Conservation (phyloP, 2,113 vertebrate genomes). For the Osmerus eperlanus region DNA sequence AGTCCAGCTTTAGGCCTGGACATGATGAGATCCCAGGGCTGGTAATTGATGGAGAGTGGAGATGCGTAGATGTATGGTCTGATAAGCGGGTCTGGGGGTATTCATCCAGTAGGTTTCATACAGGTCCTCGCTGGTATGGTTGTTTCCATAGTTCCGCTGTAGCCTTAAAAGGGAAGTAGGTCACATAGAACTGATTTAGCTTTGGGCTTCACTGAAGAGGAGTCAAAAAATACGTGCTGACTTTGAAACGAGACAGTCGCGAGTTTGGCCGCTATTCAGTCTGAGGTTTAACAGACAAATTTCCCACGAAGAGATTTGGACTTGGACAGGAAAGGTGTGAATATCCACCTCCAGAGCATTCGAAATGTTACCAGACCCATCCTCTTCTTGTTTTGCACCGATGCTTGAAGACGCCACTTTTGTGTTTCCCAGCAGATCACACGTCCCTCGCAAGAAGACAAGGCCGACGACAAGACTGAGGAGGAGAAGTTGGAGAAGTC, state of each 20-base stretch:
- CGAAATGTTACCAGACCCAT: too few relatives aligned
- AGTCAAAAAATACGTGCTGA: background rate
- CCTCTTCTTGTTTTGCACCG: too few relatives aligned
- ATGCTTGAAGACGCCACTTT: too few relatives aligned
- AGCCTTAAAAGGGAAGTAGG: slow-evolving; percentile 18
- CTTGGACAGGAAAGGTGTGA: too few relatives aligned
- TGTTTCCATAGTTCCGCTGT: background rate
- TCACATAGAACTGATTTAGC: background rate
- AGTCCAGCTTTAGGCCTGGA: too few relatives aligned
- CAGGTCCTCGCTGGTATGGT: background rate
- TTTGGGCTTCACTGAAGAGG: slow-evolving; percentile 7
- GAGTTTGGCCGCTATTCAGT: background rate
- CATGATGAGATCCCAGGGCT: too few relatives aligned
- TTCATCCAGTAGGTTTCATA: background rate
- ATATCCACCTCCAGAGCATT: too few relatives aligned
- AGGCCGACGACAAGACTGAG: slow-evolving; percentile 92
- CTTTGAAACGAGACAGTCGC: background rate
- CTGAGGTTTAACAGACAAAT: background rate
- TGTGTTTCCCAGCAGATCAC: slow-evolving; percentile 85
- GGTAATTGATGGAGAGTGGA: too few relatives aligned
- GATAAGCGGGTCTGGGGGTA: too few relatives aligned
- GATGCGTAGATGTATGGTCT: too few relatives aligned
- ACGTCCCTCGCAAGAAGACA: slow-evolving; percentile 96
- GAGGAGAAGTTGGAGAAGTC: slow-evolving; percentile 91
- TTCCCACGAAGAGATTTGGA: too few relatives aligned